These are phyloP conservation scores for Halcyon smyrnensis DNA, from an alignment of 2,797 vertebrate genomes.

Conservation along the genomic window DNA sequence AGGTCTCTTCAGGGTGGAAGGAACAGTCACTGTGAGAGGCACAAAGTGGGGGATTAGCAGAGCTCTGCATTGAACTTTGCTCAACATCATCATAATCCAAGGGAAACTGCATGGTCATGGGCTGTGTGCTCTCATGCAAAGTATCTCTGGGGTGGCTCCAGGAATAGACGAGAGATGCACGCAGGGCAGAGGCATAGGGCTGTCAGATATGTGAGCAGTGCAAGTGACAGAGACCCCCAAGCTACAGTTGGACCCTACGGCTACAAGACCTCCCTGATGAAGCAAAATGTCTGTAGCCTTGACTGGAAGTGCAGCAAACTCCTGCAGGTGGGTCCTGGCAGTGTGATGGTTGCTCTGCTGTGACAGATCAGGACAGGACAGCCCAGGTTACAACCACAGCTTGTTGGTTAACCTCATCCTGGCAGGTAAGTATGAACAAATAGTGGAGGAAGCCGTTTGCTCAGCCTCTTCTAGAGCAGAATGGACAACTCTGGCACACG, in stretches of 20 bases:
- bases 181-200: background rate
- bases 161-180: background rate
- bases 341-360: background rate
- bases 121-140: background rate
- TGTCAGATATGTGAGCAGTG: rapidly evolving
- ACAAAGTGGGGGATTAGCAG: background rate
- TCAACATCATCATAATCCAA: background rate
- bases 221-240: background rate
- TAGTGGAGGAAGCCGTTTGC: background rate
- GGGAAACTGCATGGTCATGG: background rate
- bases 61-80: background rate
- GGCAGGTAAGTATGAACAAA: background rate
- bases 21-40: background rate
- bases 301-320: background rate
- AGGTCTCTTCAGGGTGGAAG: background rate
- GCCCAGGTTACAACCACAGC: background rate
- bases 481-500: background rate
- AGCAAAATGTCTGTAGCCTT: background rate
- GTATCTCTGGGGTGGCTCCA: background rate
- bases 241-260: background rate
- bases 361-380: background rate
- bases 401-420: background rate
- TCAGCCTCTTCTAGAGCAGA: background rate
- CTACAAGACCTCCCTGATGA: background rate
- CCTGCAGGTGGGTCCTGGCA: background rate